These are phyloP conservation scores for Thermophis baileyi DNA, from an alignment of 2,113 vertebrate species.

Conservation along the genomic window DNA sequence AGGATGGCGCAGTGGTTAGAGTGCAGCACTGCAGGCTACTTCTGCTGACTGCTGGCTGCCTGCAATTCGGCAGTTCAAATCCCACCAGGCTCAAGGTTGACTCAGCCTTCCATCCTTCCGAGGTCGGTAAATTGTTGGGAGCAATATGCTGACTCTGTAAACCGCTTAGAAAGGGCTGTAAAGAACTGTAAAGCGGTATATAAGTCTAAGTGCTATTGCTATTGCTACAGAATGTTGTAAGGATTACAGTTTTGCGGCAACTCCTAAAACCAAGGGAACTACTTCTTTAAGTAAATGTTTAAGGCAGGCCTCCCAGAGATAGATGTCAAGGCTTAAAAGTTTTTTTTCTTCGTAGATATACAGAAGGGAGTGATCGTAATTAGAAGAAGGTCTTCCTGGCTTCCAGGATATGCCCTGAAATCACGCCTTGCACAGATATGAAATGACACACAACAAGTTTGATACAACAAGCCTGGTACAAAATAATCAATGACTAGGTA, in stretches of 20 bases:
- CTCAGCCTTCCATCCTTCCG: too few relatives aligned
- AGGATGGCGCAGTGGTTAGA: too few relatives aligned
- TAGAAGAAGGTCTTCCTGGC: background rate
- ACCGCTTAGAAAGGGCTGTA: too few relatives aligned
- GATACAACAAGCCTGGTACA: background rate
- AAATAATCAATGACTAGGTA: constrained; percentile 22
- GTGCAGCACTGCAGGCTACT: too few relatives aligned
- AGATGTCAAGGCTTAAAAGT: background rate
- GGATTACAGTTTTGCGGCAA: background rate
- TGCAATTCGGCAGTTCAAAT: too few relatives aligned
- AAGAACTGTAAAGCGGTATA: too few relatives aligned
- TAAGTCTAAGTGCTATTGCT: too few relatives aligned
- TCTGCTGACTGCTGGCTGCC: too few relatives aligned
- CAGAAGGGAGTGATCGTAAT: background rate
- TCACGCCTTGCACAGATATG: background rate
- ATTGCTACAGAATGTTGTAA: background rate
- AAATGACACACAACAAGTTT: background rate
- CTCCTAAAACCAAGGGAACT: background rate
- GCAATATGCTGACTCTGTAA: too few relatives aligned
- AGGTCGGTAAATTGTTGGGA: too few relatives aligned
- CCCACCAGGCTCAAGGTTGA: too few relatives aligned
- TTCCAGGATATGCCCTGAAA: too few relatives aligned
- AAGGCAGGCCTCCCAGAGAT: background rate
- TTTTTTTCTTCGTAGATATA: background rate
- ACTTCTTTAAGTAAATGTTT: background rate